Base-by-base conservation (phyloP, 2,113 vertebrate genomes). In the Thinocorus orbignyianus region DNA sequence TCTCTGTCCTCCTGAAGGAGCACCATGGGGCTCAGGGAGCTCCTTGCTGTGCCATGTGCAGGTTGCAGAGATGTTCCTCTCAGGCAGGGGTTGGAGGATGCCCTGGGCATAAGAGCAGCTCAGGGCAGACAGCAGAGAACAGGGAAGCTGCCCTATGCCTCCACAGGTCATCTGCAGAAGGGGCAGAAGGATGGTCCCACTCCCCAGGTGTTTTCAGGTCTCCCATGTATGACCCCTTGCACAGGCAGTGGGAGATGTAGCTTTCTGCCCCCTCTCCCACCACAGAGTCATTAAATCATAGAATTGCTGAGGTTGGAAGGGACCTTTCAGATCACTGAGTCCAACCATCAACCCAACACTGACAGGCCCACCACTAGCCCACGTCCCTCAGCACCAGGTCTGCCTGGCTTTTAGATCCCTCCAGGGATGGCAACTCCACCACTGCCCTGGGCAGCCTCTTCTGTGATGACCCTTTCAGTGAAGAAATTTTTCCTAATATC, bases 11-110 rank as follows among this genome's bases (percentile, higher is more conserved):
- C 17, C 33, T 1, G 0, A 30, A 24, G 23, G 19, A 25, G 26
- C 83, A 5, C 5, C 0, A 0, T 10, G 25, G n/a, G 30, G 5
- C 28, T 42, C 5, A 31, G 25, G 7, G 58, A 31, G 5, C 8
- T 24, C 28, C 71, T 33, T 37, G 51, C 51, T 24, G 41, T 33
- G 70, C 24, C 37, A 41, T 8, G 39, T 30, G 19, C 52, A 69
- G 20, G 5, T 28, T 1, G 1, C 33, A 12, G 80, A 31, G 49
- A 42, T 11, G 26, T 3, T 60, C 44, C 39, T 33, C 17, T 11
- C 18, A 57, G 44, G 65, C 30, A 33, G 33, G 16, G 3, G 4
- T 20, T 33, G 35, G 23, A 35, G 19, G 52, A 42, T 37, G 20
- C 20, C 23, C 31, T 28, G 31, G 70, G 9, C 0, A 0, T n/a